A percentile compares a stretch with the other conserved stretches of the same genome.
Conservation (phyloP, 2,888 invertebrate genomes). For the Carabus problematicus region DNA sequence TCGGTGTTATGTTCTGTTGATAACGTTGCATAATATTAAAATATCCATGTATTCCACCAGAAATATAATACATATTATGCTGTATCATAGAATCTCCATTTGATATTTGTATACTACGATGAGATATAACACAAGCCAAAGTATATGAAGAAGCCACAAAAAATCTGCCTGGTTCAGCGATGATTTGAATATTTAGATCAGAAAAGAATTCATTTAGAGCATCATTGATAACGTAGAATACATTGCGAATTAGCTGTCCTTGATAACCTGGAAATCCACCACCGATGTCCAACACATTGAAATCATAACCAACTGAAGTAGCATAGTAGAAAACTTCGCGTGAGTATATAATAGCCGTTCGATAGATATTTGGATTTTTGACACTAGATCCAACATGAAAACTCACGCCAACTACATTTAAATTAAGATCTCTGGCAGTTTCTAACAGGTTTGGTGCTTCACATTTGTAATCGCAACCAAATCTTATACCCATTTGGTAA, state of each 20-base stretch:
- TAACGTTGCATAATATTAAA: slow-evolving; percentile 64
- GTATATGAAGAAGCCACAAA: slow-evolving; percentile 67
- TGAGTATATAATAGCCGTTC: slow-evolving; percentile 61
- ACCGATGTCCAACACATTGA: slow-evolving; percentile 65
- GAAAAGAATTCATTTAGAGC: slow-evolving; percentile 38
- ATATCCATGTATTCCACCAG: slow-evolving; percentile 69
- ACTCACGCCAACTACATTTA: slow-evolving; percentile 53
- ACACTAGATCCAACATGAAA: slow-evolving; percentile 54
- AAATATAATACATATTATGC: slow-evolving; percentile 65
- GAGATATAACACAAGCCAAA: slow-evolving; percentile 63
- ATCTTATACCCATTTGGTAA: slow-evolving; percentile 51
- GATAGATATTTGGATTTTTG: slow-evolving; percentile 60
- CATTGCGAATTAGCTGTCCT: slow-evolving; percentile 55
- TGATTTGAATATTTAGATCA: slow-evolving; percentile 55
- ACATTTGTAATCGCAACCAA: slow-evolving; percentile 51
- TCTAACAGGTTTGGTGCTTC: slow-evolving; percentile 51
- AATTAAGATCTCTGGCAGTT: slow-evolving; percentile 48
- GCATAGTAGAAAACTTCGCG: slow-evolving; percentile 62
- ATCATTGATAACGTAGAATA: slow-evolving; percentile 25
- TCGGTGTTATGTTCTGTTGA: slow-evolving; percentile 47
- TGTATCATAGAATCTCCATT: slow-evolving; percentile 45
- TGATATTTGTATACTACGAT: slow-evolving; percentile 54
- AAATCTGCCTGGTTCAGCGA: slow-evolving; percentile 69
- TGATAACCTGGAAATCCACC: slow-evolving; percentile 65
- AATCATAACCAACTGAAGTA: slow-evolving; percentile 60